A percentile compares a stretch with the other conserved stretches of the same genome.
Evolutionary conservation across 2,888 invertebrate species (phyloP).

Genomic region (Orchesella flavescens): DNA sequence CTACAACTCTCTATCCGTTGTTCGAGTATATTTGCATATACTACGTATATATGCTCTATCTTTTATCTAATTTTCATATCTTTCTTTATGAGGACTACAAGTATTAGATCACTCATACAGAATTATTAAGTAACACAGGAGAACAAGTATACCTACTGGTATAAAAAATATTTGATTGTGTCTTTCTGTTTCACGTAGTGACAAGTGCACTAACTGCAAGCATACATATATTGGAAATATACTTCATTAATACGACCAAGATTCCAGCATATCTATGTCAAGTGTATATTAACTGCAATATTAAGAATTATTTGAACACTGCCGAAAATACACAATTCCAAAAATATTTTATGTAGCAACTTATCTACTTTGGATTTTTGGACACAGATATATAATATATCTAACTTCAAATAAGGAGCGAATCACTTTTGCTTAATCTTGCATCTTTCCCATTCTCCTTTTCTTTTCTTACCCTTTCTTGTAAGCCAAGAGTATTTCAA

Average conservation of each 20-base stretch:
- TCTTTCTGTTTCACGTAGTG: no score
- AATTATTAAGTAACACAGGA: slow-evolving; percentile 24
- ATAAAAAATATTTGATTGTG: no score
- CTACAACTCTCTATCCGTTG: no score
- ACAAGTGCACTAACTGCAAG: no score
- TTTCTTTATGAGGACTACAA: slow-evolving; percentile 17
- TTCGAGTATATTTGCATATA: slow-evolving; percentile 28
- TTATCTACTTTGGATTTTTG: no score
- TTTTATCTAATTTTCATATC: slow-evolving; percentile 39
- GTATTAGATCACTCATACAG: slow-evolving; percentile 54
- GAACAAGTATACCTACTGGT: no score
- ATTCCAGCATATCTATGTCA: not conserved
- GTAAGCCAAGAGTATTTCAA: no score
- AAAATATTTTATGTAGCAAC: no score
- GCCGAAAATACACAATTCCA: no score
- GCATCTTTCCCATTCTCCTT: slow-evolving; percentile 10
- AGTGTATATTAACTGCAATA: not conserved
- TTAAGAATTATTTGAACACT: not conserved
- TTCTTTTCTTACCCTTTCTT: no score
- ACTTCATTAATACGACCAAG: not conserved
- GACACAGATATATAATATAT: no score
- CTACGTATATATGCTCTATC: slow-evolving; percentile 19
- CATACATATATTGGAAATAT: no score
- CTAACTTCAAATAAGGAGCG: not conserved
- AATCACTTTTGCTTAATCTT: slow-evolving; percentile 30